Evolutionary conservation across 1,140 invertebrate genomes (phyloP).

Genomic region (Diachasma alloeum): DNA sequence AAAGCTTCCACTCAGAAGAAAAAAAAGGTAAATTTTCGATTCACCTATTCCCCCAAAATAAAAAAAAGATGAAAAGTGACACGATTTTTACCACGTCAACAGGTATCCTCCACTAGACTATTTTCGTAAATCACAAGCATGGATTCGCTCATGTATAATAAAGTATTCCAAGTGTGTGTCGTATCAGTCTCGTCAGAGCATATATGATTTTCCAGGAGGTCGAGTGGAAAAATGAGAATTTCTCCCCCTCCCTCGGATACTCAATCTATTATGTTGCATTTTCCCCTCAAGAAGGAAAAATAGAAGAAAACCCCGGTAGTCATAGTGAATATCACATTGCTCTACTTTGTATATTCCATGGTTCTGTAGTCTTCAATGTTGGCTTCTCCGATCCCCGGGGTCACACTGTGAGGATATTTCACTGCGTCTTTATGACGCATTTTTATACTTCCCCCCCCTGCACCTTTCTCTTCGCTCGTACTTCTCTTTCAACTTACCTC

Average conservation of each 20-base stretch:
- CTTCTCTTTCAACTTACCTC: neutral
- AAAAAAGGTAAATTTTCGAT: neutral
- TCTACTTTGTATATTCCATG: neutral
- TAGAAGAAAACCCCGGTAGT: neutral
- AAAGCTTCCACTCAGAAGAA: too few relatives aligned
- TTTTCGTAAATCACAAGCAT: neutral
- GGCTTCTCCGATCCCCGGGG: neutral
- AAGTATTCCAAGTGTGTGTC: conserved; percentile 1
- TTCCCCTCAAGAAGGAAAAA: conserved; percentile 21
- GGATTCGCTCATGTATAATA: neutral
- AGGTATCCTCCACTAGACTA: neutral
- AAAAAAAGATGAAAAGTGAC: neutral
- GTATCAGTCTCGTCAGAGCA: conserved; percentile 3
- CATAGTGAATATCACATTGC: neutral
- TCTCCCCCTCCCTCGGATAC: conserved; percentile 33
- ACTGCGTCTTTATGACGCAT: neutral
- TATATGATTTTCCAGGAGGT: conserved; percentile 49
- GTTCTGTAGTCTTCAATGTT: neutral
- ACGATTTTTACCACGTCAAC: neutral
- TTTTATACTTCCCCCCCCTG: neutral
- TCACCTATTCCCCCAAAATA: neutral
- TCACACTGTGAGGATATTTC: conserved; percentile 1
- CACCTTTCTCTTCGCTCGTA: neutral
- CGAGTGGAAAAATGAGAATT: conserved; percentile 58
- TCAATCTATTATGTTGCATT: conserved; percentile 48